Percentiles rank a stretch among this genome's conserved stretches.
Conservation (phyloP, 92 coral and sea anemone species). For the Meandrina meandrites region DNA sequence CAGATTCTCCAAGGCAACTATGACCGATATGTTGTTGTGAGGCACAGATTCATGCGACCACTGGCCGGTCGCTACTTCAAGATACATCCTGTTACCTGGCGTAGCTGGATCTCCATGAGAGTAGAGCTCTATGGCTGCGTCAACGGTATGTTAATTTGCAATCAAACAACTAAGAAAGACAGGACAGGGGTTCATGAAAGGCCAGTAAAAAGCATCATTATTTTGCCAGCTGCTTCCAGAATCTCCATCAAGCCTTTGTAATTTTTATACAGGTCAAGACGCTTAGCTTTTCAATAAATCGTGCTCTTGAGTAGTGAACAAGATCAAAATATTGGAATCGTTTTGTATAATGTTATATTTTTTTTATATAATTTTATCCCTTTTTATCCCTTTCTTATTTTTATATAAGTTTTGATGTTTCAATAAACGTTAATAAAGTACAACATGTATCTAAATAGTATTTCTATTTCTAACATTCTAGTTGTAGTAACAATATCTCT, state of each 20-base stretch:
- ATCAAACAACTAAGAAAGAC: no score
- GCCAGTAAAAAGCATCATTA: no score
- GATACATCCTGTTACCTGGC: conserved; percentile 86
- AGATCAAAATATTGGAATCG: no score
- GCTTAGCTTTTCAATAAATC: no score
- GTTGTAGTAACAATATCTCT: background rate
- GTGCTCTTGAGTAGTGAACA: no score
- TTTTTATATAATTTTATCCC: no score
- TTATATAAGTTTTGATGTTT: background rate
- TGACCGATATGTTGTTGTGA: conserved; percentile 68
- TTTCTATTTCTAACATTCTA: background rate
- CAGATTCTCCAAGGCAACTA: conserved; percentile 87
- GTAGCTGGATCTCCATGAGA: conserved; percentile 79
- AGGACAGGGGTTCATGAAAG: no score
- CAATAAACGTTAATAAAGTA: background rate
- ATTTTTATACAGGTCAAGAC: no score
- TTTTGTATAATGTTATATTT: no score
- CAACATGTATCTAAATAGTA: no score
- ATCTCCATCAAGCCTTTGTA: no score
- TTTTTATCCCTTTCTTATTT: background rate
- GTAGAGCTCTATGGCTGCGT: conserved; percentile 86
- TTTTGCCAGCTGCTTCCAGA: no score
- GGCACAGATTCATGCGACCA: conserved; percentile 62
- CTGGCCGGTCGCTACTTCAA: conserved; percentile 81
- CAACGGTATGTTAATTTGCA: conserved; percentile 46